These are phyloP conservation scores for Nineta flava DNA, from an alignment of 2,888 invertebrate species.

Conservation along the genomic window DNA sequence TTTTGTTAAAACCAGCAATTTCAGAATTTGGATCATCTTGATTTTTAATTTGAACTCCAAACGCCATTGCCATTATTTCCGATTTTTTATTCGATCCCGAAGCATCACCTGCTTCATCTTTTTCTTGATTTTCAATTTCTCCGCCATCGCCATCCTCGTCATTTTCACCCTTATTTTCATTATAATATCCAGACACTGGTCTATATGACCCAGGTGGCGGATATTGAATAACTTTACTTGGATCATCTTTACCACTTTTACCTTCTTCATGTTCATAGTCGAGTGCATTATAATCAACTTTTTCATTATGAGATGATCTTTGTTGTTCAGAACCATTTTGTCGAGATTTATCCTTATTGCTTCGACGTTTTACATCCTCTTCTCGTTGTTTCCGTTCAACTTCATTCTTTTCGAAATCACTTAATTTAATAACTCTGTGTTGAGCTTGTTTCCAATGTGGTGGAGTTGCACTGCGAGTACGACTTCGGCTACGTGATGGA, in stretches of 20 bases:
- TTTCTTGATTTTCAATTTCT: slow-evolving; percentile 10
- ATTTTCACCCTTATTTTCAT: slow-evolving; percentile 8
- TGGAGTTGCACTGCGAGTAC: slow-evolving; percentile 79
- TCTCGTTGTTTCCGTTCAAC: slow-evolving; percentile 46
- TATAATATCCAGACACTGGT: slow-evolving; percentile 8
- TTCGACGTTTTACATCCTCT: slow-evolving; percentile 35
- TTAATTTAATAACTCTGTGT: slow-evolving; percentile 64
- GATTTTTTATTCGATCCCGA: slow-evolving; percentile 22
- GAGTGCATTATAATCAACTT: slow-evolving; percentile 53
- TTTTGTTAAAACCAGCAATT: slow-evolving; percentile 24
- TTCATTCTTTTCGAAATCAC: slow-evolving; percentile 61
- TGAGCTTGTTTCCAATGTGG: slow-evolving; percentile 90
- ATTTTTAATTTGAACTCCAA: slow-evolving; percentile 34
- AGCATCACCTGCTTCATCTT: slow-evolving; percentile 6
- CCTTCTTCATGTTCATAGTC: slow-evolving; percentile 49
- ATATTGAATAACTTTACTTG: slow-evolving; percentile 28
- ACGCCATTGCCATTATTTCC: slow-evolving; percentile 37
- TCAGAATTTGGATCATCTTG: slow-evolving; percentile 26
- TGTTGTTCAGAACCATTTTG: slow-evolving; percentile 24
- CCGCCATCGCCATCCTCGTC: slow-evolving; percentile 10
- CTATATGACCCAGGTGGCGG: slow-evolving; percentile 22
- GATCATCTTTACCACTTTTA: slow-evolving; percentile 22
- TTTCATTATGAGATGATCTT: slow-evolving; percentile 16
- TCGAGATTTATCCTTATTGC: slow-evolving; percentile 20
- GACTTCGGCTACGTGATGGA: slow-evolving; percentile 55